These are phyloP conservation scores for Xiphias gladius DNA, from an alignment of 2,113 vertebrate species.

Conservation along the genomic window DNA sequence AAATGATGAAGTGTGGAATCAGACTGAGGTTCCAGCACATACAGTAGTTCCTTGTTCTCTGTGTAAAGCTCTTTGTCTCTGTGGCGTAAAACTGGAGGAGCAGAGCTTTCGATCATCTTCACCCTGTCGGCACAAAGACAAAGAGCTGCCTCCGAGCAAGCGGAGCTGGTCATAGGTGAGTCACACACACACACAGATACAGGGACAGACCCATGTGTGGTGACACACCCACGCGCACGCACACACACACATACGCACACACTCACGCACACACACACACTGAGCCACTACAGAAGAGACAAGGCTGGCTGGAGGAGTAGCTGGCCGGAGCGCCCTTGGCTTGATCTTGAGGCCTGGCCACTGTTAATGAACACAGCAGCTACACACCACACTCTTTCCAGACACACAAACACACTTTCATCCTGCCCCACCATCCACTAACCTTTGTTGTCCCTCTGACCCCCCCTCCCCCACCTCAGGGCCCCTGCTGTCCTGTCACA, in stretches of 20 bases:
- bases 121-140: conserved; percentile 81
- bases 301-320: conserved; percentile 51
- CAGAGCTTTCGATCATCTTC: conserved; percentile 76
- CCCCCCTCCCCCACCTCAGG: conserved; percentile 54
- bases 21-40: conserved; percentile 16
- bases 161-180: conserved; percentile 75
- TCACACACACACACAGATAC: conserved; percentile 48
- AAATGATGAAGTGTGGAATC: conserved; percentile 23
- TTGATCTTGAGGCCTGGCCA: conserved; percentile 77
- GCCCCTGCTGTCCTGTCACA: conserved; percentile 76
- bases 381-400: conserved; percentile 5
- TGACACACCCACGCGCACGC: conserved; percentile 26
- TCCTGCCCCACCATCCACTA: conserved; percentile 40
- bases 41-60: conserved; percentile 10
- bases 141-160: conserved; percentile 80
- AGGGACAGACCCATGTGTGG: conserved; percentile 1
- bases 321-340: conserved; percentile 78
- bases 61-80: conserved; percentile 57
- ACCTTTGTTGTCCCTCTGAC: conserved; percentile 65
- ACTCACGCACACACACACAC: conserved; percentile 14
- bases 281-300: conserved; percentile 55
- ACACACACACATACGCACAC: conserved; percentile 30
- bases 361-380: conserved; percentile 65
- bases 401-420: conserved; percentile 40
- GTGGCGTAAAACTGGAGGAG: conserved; percentile 58